Base-by-base conservation (phyloP, 2,888 invertebrate genomes). In the Cosmorhoe ocellata region DNA sequence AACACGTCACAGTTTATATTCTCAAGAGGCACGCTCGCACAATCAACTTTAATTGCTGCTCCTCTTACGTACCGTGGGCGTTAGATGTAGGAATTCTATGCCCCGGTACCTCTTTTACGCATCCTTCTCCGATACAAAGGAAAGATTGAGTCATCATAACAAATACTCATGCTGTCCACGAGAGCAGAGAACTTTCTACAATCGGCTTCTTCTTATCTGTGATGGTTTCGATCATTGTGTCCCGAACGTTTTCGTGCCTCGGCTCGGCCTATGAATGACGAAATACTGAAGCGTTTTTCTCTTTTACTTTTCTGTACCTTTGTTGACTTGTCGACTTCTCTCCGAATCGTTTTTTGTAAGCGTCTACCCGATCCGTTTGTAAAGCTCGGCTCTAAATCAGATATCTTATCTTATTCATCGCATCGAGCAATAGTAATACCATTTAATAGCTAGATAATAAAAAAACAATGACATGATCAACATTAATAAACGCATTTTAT, bases 141-240 rank as follows among this genome's bases (percentile, higher is more conserved):
- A 89, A 89, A 77, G 74, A 89, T 88, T 84, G 85, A 89, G 86
- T 89, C 89, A 89, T 89, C 88, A 87, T 84, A 89, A 89, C 88
- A 89, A 87, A 89, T 87, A 83, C 80, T 74, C 78, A 77, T 71
- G 72, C 74, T 73, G 76, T 81, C 75, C 70, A 63, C 70, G 66
- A 78, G 79, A 76, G 75, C 79, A 79, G 71, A 67, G 80, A 82
- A 82, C 83, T 81, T 74, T 71, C 73, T 64, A 84, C 85, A 86
- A 84, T 86, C 84, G 79, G 73, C 66, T 71, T 76, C 76, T 74
- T 81, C 82, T 87, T 85, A 87, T 86, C 87, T 87, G 81, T 82
- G 87, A 85, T 81, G 84, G 84, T 75, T 71, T 63, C 72, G 79
- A 84, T 85, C 83, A 82, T 85, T 88, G 85, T 86, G 76, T 71